A percentile compares a stretch with the other conserved stretches of the same genome.
These are phyloP conservation scores for Triops longicaudatus DNA, from an alignment of 1,140 invertebrate genomes.

Conservation along the genomic window DNA sequence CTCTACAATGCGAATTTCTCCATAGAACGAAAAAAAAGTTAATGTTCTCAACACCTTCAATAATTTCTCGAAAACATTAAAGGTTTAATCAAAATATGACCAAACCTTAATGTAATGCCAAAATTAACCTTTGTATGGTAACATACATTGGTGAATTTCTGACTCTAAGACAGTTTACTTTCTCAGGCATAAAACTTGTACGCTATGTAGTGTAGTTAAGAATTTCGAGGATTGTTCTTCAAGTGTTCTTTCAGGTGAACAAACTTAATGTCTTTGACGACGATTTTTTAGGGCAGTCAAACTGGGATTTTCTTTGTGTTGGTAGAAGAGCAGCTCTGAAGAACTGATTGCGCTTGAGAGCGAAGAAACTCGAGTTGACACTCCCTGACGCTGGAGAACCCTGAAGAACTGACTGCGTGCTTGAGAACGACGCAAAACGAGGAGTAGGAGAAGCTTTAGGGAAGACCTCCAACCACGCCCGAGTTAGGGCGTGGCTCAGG, in stretches of 20 bases:
- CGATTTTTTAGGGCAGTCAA: neutral
- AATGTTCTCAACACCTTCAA: too few relatives aligned
- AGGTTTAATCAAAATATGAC: too few relatives aligned
- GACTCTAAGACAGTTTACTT: too few relatives aligned
- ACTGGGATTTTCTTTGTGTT: slow-evolving; percentile 1
- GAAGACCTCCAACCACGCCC: slow-evolving; percentile 2
- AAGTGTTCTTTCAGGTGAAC: neutral
- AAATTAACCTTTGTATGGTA: too few relatives aligned
- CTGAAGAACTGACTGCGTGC: slow-evolving; percentile 2
- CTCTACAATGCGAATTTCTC: too few relatives aligned
- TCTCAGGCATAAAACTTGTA: neutral
- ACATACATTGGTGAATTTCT: too few relatives aligned
- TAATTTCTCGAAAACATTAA: too few relatives aligned
- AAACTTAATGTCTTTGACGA: slow-evolving; percentile 1
- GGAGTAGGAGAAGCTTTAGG: slow-evolving; percentile 14
- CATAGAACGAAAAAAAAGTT: too few relatives aligned
- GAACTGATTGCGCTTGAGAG: neutral
- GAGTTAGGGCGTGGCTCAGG: neutral
- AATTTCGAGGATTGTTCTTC: neutral
- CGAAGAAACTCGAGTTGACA: neutral
- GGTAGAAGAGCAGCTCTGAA: slow-evolving; percentile 5
- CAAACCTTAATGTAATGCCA: too few relatives aligned
- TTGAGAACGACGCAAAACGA: slow-evolving; percentile 11
- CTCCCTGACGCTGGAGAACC: slow-evolving; percentile 2
- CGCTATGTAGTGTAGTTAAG: neutral